Evolutionary conservation across 1,140 invertebrate species (phyloP).

Genomic region (Heliconius melpomene): DNA sequence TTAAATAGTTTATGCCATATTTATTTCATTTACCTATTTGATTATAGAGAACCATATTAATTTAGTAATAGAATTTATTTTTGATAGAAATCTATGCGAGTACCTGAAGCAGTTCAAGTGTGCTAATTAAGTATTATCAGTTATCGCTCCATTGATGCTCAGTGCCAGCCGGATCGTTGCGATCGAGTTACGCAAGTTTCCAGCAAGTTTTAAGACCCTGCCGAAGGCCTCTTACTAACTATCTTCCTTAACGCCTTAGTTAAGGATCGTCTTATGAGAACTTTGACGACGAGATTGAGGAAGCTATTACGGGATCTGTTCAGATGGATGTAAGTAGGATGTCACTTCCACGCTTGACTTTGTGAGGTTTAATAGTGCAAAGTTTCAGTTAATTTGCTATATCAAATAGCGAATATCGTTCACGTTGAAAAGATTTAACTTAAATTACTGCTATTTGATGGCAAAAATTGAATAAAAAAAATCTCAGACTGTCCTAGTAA

Average conservation of each 20-base stretch:
- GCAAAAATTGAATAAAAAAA: slow-evolving; percentile 20
- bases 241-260: slow-evolving; percentile 80
- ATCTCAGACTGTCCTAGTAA: slow-evolving; percentile 31
- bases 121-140: slow-evolving; percentile 74
- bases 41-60: not conserved
- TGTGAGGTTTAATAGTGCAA: slow-evolving; percentile 72
- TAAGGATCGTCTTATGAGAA: slow-evolving; percentile 79
- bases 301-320: slow-evolving; percentile 79
- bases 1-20: not conserved
- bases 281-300: slow-evolving; percentile 78
- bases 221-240: slow-evolving; percentile 79
- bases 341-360: slow-evolving; percentile 78
- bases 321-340: slow-evolving; percentile 78
- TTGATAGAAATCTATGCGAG: not conserved
- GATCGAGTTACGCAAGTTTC: slow-evolving; percentile 78
- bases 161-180: slow-evolving; percentile 59
- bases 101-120: slow-evolving; percentile 41
- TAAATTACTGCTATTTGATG: not conserved
- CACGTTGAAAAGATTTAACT: not conserved
- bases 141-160: slow-evolving; percentile 66
- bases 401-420: not conserved
- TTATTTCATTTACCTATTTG: not conserved
- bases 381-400: slow-evolving; percentile 60
- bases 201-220: slow-evolving; percentile 77
- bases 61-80: not conserved